Evolutionary conservation across 2,797 vertebrate genomes (phyloP).

Genomic region (Thunnus albacares): DNA sequence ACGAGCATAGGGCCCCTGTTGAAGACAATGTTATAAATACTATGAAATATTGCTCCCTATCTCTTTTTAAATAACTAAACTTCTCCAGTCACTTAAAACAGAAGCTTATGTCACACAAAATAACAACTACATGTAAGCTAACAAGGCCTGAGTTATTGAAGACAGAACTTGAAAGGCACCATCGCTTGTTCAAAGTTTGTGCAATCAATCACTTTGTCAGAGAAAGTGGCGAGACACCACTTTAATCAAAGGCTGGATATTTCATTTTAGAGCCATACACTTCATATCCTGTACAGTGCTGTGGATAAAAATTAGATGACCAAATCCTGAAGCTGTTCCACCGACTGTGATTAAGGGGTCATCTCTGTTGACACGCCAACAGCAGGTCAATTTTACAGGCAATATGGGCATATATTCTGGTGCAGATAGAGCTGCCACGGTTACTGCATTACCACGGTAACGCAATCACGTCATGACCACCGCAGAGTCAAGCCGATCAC

Average conservation of each 20-base stretch:
- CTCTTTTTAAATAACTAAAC: neutral
- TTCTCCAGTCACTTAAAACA: neutral
- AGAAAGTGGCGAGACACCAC: constrained; percentile 13
- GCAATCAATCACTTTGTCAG: constrained; percentile 49
- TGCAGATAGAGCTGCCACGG: neutral
- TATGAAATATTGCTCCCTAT: neutral
- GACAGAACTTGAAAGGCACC: neutral
- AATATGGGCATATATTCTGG: constrained; percentile 9
- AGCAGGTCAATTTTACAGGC: constrained; percentile 28
- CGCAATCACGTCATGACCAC: too few species aligned
- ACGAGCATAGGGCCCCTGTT: constrained; percentile 23
- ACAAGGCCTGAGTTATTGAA: constrained; percentile 13
- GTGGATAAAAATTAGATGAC: constrained; percentile 32
- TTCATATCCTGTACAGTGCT: constrained; percentile 23
- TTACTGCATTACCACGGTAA: too few species aligned
- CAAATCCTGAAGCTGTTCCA: constrained; percentile 22
- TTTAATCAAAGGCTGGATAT: constrained; percentile 41
- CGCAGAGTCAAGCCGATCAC: too few species aligned
- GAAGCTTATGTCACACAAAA: neutral
- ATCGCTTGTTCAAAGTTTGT: neutral
- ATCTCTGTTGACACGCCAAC: constrained; percentile 17
- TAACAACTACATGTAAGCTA: neutral
- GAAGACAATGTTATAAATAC: constrained; percentile 14
- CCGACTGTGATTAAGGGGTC: constrained; percentile 18
- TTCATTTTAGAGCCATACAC: constrained; percentile 37